Conservation (phyloP, 2,113 vertebrate genomes). For the Cynoglossus semilaevis region DNA sequence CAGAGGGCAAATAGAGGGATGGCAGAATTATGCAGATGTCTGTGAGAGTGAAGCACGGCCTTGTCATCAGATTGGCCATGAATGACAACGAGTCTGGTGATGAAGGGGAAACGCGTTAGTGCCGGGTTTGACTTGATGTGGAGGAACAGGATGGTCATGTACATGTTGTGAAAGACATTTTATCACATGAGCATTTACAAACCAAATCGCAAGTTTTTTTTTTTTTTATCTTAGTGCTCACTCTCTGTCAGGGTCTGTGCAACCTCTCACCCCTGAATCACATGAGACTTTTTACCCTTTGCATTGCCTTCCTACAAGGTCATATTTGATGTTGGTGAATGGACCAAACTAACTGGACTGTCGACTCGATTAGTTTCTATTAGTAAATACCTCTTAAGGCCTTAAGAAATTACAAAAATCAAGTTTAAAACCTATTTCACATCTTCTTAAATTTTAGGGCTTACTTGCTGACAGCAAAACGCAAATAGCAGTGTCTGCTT, state of each 20-base stretch:
- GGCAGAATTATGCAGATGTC: constrained; percentile 29
- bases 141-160: constrained; percentile 14
- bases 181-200: constrained; percentile 12
- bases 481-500: too few relatives aligned
- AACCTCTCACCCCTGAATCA: constrained; percentile 7
- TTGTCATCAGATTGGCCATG: constrained; percentile 15
- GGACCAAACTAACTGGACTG: too few relatives aligned
- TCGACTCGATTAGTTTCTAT: too few relatives aligned
- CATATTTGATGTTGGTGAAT: too few relatives aligned
- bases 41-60: constrained; percentile 26
- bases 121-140: constrained; percentile 22
- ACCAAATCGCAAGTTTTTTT: constrained; percentile 11
- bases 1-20: neutral
- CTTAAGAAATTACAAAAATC: too few relatives aligned
- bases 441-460: too few relatives aligned
- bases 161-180: neutral
- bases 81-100: constrained; percentile 33
- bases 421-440: too few relatives aligned
- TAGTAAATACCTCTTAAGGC: too few relatives aligned
- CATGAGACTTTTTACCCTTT: too few relatives aligned
- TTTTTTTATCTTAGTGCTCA: constrained; percentile 10
- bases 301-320: too few relatives aligned
- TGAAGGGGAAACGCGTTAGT: constrained; percentile 22
- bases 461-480: too few relatives aligned
- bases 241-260: neutral